Evolutionary conservation across 2,888 invertebrate genomes (phyloP).

Genomic region (Spisula solida): DNA sequence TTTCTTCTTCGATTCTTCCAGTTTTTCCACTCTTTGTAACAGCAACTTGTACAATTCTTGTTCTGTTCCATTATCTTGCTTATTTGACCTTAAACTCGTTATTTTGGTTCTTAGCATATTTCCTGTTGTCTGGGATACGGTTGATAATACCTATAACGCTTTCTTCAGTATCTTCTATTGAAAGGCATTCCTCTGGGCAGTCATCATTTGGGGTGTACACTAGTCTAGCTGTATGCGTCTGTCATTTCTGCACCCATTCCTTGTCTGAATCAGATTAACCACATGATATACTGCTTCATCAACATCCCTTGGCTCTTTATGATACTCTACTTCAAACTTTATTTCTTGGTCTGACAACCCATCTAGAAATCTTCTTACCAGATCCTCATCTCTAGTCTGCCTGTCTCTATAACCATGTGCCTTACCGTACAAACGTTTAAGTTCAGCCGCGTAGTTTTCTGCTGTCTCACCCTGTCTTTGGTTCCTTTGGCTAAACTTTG

Average conservation of each 20-base stretch:
- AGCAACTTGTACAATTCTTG: background rate
- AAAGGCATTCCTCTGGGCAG: background rate
- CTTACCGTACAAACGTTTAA: slow-evolving; percentile 60
- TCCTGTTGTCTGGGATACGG: background rate
- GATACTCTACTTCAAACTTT: slow-evolving; percentile 47
- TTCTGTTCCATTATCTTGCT: background rate
- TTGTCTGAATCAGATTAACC: slow-evolving; percentile 50
- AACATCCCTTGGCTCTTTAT: slow-evolving; percentile 43
- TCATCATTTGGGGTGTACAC: background rate
- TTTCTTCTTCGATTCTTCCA: background rate
- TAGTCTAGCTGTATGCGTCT: background rate
- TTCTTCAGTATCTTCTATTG: background rate
- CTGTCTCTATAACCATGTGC: slow-evolving; percentile 52
- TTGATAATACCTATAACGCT: background rate
- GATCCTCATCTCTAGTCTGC: slow-evolving; percentile 55
- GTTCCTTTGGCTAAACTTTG: slow-evolving; percentile 51
- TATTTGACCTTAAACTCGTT: background rate
- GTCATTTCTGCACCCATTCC: background rate
- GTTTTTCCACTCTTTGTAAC: slow-evolving; percentile 18
- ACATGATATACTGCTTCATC: slow-evolving; percentile 58
- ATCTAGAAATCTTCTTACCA: slow-evolving; percentile 57
- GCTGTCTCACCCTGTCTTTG: slow-evolving; percentile 47
- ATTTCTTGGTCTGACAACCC: slow-evolving; percentile 56
- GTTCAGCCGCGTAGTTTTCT: slow-evolving; percentile 62
- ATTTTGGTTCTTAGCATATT: background rate